phyloP scores from a whole-genome alignment of 2,113 vertebrate genomes.

The Barbus barbus region DNA sequence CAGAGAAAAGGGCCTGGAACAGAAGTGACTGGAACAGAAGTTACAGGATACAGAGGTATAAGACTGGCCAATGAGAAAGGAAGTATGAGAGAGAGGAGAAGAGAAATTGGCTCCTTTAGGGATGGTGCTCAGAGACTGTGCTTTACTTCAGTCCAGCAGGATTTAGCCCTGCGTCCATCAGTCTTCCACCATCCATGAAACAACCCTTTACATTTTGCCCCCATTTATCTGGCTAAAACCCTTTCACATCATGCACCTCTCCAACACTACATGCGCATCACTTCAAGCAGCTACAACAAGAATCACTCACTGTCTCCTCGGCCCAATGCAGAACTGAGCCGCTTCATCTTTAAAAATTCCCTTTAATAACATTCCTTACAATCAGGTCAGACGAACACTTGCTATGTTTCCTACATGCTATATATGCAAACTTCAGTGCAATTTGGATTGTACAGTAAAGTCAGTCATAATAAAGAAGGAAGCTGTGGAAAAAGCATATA shows the following conservation, averaged over 20 bases:
- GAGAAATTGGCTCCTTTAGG: constrained; percentile 52
- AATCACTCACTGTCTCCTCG: not conserved
- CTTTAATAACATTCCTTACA: too few species aligned
- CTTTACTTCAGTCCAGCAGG: constrained; percentile 64
- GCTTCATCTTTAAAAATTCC: not conserved
- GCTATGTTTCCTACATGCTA: too few species aligned
- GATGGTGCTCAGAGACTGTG: constrained; percentile 43
- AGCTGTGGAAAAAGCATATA: not conserved
- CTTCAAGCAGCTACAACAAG: not conserved
- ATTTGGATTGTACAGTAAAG: not conserved
- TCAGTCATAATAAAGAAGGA: not conserved
- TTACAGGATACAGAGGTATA: not conserved
- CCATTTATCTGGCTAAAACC: not conserved
- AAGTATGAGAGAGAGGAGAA: constrained; percentile 31
- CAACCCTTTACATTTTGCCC: constrained; percentile 47
- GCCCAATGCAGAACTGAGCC: not conserved
- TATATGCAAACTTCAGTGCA: not conserved
- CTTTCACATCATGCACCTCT: not conserved
- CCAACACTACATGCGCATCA: not conserved
- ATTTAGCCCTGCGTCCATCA: constrained; percentile 68
- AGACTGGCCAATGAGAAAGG: not conserved
- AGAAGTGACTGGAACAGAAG: constrained; percentile 17
- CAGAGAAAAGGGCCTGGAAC: not conserved
- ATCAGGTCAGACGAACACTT: too few species aligned
- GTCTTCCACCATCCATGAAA: constrained; percentile 48